Evolutionary conservation across 2,113 vertebrate genomes (phyloP).

Genomic region (Nothobranchius kuhntae): DNA sequence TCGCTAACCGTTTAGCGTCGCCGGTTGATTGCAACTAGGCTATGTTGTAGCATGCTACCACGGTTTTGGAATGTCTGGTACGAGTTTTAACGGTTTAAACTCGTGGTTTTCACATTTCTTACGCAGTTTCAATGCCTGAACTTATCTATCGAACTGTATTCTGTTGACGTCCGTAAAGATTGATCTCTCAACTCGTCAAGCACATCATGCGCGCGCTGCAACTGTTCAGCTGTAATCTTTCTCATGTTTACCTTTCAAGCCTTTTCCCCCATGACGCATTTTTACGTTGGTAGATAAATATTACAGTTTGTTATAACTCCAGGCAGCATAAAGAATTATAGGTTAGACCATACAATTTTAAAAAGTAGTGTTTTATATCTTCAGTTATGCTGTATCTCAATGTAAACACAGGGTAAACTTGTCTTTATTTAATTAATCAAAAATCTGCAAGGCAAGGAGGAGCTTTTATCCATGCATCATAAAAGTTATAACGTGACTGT

Average conservation of each 20-base stretch:
- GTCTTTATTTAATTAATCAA: no score
- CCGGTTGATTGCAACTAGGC: conserved; percentile 26
- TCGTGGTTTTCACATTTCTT: not conserved
- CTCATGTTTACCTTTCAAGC: not conserved
- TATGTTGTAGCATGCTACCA: conserved; percentile 10
- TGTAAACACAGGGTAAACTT: no score
- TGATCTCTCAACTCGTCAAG: not conserved
- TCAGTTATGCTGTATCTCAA: no score
- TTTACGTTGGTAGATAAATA: no score
- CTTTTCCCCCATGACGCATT: not conserved
- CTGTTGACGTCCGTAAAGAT: not conserved
- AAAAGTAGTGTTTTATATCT: no score
- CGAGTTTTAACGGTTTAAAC: not conserved
- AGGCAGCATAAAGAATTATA: no score
- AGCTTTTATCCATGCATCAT: no score
- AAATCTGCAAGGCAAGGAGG: no score
- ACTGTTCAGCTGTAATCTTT: not conserved
- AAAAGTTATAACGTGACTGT: no score
- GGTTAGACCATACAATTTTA: no score
- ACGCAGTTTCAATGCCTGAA: rapidly evolving
- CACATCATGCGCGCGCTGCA: conserved; percentile 15
- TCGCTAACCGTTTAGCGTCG: conserved; percentile 21
- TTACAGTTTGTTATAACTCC: no score
- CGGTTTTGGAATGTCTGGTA: not conserved
- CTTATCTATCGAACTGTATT: rapidly evolving